Evolutionary conservation across 37 sponge, comb jelly and placozoan species (phyloP).

Genomic region (Geodia barretti): DNA sequence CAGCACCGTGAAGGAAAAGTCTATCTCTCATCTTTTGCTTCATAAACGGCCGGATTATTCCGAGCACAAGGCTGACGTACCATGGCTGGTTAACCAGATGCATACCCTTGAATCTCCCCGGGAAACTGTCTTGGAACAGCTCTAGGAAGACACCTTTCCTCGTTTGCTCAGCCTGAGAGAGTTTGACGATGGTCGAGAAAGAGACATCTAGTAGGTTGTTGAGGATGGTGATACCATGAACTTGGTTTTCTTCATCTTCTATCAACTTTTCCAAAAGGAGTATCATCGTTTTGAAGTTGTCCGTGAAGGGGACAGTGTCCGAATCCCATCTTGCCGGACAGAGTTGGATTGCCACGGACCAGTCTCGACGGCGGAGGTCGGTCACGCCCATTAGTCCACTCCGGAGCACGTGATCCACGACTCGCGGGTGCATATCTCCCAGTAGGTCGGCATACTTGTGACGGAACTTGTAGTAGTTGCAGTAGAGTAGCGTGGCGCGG

Average conservation of each 20-base stretch:
- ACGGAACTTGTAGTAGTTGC: constrained; percentile 56
- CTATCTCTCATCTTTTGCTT: constrained; percentile 64
- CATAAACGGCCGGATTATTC: constrained; percentile 66
- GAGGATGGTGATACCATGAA: constrained; percentile 49
- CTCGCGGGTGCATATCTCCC: constrained; percentile 20
- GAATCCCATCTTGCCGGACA: not conserved
- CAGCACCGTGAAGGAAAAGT: constrained; percentile 41
- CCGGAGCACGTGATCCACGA: constrained; percentile 5
- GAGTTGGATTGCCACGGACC: constrained; percentile 6
- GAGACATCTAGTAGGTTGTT: constrained; percentile 46
- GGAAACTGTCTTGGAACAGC: constrained; percentile 63
- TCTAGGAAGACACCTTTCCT: constrained; percentile 34
- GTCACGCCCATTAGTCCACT: constrained; percentile 24
- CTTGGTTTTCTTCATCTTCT: constrained; percentile 72
- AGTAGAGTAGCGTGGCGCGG: constrained; percentile 36
- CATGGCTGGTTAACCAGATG: constrained; percentile 66
- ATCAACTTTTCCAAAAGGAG: constrained; percentile 58
- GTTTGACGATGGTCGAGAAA: constrained; percentile 37
- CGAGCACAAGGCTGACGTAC: constrained; percentile 52
- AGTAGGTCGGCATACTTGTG: constrained; percentile 44
- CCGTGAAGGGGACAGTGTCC: constrained; percentile 1
- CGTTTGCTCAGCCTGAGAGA: constrained; percentile 15
- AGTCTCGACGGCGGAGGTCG: constrained; percentile 11
- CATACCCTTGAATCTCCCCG: constrained; percentile 66
- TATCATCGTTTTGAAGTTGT: constrained; percentile 9